Base-by-base conservation (phyloP, 2,888 invertebrate genomes). In the Brachynemurus nebulosus region DNA sequence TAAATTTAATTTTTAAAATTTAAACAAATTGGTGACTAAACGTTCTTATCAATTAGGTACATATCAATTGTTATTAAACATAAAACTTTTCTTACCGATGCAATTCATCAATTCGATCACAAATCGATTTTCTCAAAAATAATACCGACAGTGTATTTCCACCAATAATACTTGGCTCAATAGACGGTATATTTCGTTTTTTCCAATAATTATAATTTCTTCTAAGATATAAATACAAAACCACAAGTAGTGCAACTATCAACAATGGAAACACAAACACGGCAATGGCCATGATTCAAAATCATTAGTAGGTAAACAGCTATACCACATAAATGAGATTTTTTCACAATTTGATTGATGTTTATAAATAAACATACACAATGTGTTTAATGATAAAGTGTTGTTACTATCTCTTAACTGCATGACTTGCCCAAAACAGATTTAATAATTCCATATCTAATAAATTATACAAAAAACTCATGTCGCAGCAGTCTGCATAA, bases 121-220 rank as follows among this genome's bases (percentile, higher is more conserved):
- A 61, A 18, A 63, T 52, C 1, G 60, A 59, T 18, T 47, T 48
- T 52, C 55, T 58, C 5, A 58, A 54, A 1, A 56, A 45, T 12
- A 63, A 48, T 0, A 65, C 52, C 11, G 61, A 58, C 36, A 57
- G 59, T 30, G 67, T 54, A 50, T 65, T 67, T 0, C 69, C 70
- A 39, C 65, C 60, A 3, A 69, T 43, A 1, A 62, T 59, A 2
- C 53, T 36, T 0, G 70, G 68, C 42, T 57, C 50, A 1, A 63
- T 57, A 27, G 59, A 64, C 1, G 54, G 52, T 2, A 70, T 58
- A 2, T 59, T 59, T 27, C 59, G 60, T 2, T 54, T 55, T 44
- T 60, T 59, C 69, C 69, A 70, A 50, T 64, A 66, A 36, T 59
- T 55, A 46, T 59, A 65, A 11, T 59, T 60, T 44, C 58, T 54